Percentiles rank a stretch among this genome's conserved stretches.
Evolutionary conservation across 2,797 vertebrate genomes (phyloP).

Genomic region (Fistularia tabacaria): DNA sequence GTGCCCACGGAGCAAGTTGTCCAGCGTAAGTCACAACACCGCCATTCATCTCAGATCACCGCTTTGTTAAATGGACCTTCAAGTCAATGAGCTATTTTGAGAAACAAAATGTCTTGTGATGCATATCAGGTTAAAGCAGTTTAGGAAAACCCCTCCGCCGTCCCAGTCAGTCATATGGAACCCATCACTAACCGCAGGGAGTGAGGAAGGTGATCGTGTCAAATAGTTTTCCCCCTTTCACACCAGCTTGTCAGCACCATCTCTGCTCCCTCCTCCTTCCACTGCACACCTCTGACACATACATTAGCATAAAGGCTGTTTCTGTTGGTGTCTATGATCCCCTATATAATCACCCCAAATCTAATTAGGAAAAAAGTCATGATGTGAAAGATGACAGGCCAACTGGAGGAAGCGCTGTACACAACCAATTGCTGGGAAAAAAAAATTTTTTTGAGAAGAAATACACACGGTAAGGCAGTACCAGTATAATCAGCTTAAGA

Average conservation of each 20-base stretch:
- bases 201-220: conserved; percentile 33
- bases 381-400: neutral
- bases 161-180: conserved; percentile 42
- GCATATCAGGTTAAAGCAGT: conserved; percentile 1
- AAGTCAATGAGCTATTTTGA: too few species aligned
- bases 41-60: neutral
- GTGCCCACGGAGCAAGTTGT: conserved; percentile 21
- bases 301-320: neutral
- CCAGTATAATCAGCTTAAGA: too few species aligned
- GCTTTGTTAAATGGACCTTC: neutral
- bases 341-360: too few species aligned
- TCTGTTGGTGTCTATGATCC: too few species aligned
- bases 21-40: conserved; percentile 65
- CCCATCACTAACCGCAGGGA: conserved; percentile 36
- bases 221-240: conserved; percentile 19
- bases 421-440: neutral
- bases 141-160: conserved; percentile 1
- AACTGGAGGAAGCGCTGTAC: neutral
- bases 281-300: neutral
- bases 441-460: too few species aligned
- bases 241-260: conserved; percentile 24
- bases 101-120: neutral
- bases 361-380: neutral
- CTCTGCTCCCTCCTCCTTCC: neutral
- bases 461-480: too few species aligned